Evolutionary conservation across 2,888 invertebrate genomes (phyloP), one percentile per base, ranked within the genome.

Genomic region (Hyposoter dolosus): DNA sequence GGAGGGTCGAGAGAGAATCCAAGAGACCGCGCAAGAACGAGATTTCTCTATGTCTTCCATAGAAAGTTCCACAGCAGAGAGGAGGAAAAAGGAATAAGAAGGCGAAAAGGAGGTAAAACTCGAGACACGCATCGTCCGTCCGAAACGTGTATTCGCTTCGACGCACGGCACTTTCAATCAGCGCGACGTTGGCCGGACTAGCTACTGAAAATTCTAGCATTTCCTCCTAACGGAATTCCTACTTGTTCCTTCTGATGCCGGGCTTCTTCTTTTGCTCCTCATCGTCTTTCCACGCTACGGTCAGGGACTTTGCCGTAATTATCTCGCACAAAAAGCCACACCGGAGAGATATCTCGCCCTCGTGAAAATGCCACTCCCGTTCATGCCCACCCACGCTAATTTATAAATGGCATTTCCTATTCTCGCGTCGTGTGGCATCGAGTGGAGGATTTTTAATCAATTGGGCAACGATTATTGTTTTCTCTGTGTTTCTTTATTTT

Each of bases 111-210:
- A 28, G 19, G 47, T 47, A 71, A 23, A 76, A 75, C 43, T 71
- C 69, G 66, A 40, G 9, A 17, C 68, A 68, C 83, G 71, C 80
- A 75, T 68, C 77, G 77, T 68, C 60, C 81, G 50, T 81, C 77
- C 77, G 15, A 81, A 83, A 77, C 77, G 75, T 47, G 77, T 82
- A 86, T 86, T 86, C 69, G 78, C 86, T 84, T 86, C 86, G 86
- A 86, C 86, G 86, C 82, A 74, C 82, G 86, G 82, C 86, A 86
- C 78, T 86, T 84, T 86, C 82, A 84, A 86, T 86, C 86, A 86
- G 65, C 78, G 45, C 75, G 45, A 66, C 63, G 66, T 15, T 5
- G 60, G 17, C n/a, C 40, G 15, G 60, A 17, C 19, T 15, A 32
- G 45, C 63, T 17, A 60, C 68, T n/a, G 60, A 56, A 75, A 63